Evolutionary conservation across 2,113 vertebrate species (phyloP), one percentile per base, ranked within the genome.

Genomic region (Sphaerodactylus townsendi): DNA sequence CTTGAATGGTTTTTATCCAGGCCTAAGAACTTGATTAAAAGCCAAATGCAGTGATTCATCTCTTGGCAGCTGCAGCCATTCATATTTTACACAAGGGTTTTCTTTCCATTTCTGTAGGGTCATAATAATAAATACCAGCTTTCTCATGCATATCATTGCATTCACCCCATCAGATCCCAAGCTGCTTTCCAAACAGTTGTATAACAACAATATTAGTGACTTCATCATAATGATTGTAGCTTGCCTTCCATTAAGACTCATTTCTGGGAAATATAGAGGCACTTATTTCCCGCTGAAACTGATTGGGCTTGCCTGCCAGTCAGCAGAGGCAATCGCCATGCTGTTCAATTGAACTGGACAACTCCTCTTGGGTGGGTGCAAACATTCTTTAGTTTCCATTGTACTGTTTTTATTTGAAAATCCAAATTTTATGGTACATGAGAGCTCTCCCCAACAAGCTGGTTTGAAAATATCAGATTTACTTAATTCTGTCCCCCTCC

Each of bases 101-200:
- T 81, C 53, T 84, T 81, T 89, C 73, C 81, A 82, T 82, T 91
- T 70, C 83, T 92, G 92, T 90, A 77, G 87, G 91, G 88, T 91
- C 88, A 93, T 92, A 92, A 91, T 92, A 88, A 0, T 94, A 92
- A 92, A 94, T 93, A 94, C 91, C 88, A 88, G 69, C 82, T 90
- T 93, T 92, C 92, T 72, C 76, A 90, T 91, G 92, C 84, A 81
- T 87, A 85, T 85, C 89, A 84, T 0, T 3, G 84, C 80, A 93
- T 93, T 94, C 77, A 90, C 91, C 91, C 90, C 84, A 79, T 82
- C 80, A 86, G 81, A 44, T 93, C 87, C 88, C 83, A 88, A 93
- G 88, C 86, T 82, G 85, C 85, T 90, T 91, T 91, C 85, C 90
- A 64, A 85, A 78, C 2, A 10, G 33, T 73, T 72, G 68, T 66